These are phyloP conservation scores for Typhlichthys subterraneus DNA, from an alignment of 2,797 vertebrate genomes.

Conservation along the genomic window DNA sequence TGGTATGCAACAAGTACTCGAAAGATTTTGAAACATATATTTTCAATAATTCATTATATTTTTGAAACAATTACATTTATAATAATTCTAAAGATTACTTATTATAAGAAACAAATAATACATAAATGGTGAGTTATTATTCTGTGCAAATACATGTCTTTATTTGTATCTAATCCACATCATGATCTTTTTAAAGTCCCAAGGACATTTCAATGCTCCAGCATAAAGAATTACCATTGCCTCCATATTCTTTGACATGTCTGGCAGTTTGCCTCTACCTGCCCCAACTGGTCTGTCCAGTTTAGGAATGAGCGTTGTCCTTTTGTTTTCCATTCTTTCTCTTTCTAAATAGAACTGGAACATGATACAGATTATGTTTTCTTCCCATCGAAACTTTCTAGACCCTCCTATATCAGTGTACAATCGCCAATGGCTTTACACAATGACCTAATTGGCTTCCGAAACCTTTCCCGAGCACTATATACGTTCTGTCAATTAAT, in stretches of 20 bases:
- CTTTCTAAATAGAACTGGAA: slow-evolving; percentile 82
- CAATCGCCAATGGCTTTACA: slow-evolving; percentile 39
- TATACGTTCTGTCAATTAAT: slow-evolving; percentile 12
- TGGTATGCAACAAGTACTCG: slow-evolving; percentile 50
- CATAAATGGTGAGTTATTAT: background rate
- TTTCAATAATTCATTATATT: slow-evolving; percentile 10
- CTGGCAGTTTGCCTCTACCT: slow-evolving; percentile 87
- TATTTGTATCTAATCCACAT: slow-evolving; percentile 43
- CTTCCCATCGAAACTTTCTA: slow-evolving; percentile 75
- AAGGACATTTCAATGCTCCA: slow-evolving; percentile 42
- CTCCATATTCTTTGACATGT: slow-evolving; percentile 82
- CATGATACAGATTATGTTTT: slow-evolving; percentile 79
- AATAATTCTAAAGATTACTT: background rate
- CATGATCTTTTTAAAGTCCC: slow-evolving; percentile 32
- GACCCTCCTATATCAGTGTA: slow-evolving; percentile 43
- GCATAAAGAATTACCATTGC: slow-evolving; percentile 58
- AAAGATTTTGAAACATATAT: slow-evolving; percentile 38
- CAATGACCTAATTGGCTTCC: slow-evolving; percentile 48
- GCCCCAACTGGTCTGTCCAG: slow-evolving; percentile 96
- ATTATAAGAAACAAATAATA: background rate
- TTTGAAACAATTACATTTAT: background rate
- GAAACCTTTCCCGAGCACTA: slow-evolving; percentile 42
- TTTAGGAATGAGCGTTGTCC: slow-evolving; percentile 91
- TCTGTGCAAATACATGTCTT: background rate
- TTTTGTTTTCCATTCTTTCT: slow-evolving; percentile 84